Evolutionary conservation across 2,888 invertebrate species (phyloP).

Genomic region (Dendrolimus houi): DNA sequence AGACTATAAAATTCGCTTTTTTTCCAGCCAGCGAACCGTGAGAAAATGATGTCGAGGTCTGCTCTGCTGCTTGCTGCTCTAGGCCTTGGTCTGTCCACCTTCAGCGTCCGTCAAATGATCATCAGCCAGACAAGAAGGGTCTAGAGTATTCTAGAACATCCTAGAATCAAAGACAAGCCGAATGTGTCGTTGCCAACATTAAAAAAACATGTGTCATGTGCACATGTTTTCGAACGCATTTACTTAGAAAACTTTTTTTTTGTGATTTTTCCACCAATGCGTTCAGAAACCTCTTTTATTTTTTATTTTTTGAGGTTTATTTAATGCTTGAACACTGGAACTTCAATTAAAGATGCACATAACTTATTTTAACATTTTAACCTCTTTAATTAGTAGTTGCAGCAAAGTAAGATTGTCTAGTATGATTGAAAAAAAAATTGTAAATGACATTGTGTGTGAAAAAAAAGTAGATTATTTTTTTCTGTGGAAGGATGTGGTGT

Average conservation of each 20-base stretch:
- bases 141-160: constrained; percentile 28
- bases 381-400: neutral
- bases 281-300: constrained; percentile 6
- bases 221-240: constrained; percentile 9
- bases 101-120: constrained; percentile 79
- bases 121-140: constrained; percentile 60
- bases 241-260: constrained; percentile 4
- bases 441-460: constrained; percentile 33
- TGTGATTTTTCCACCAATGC: constrained; percentile 8
- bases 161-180: constrained; percentile 13
- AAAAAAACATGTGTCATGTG: neutral
- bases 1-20: neutral
- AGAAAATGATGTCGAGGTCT: constrained; percentile 75
- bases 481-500: constrained; percentile 4
- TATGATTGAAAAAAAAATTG: constrained; percentile 30
- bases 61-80: constrained; percentile 75
- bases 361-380: too few relatives aligned
- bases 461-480: constrained; percentile 45
- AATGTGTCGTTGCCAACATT: constrained; percentile 9
- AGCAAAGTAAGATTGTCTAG: neutral
- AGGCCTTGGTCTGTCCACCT: constrained; percentile 77
- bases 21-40: constrained; percentile 65
- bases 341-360: neutral
- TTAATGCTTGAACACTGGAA: neutral
- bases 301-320: constrained; percentile 7